phyloP scores from a whole-genome alignment of 2,888 invertebrate species.

The Cephalotes varians region DNA sequence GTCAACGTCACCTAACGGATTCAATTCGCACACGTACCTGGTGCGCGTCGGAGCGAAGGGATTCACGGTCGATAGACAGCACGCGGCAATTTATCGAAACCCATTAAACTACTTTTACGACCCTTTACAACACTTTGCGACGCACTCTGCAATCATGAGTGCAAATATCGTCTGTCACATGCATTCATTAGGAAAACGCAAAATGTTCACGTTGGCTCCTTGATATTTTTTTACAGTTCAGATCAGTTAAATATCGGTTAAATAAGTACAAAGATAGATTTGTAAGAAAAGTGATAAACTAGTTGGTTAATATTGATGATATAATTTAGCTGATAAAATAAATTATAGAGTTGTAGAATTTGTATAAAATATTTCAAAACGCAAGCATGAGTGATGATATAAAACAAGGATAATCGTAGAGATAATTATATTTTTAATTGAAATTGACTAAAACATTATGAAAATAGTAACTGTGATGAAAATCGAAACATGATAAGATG shows the following conservation, averaged over 20 bases:
- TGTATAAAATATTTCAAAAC: neutral
- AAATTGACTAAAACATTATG: neutral
- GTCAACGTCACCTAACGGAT: constrained; percentile 18
- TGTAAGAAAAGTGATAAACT: neutral
- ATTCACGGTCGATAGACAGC: constrained; percentile 33
- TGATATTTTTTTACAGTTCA: neutral
- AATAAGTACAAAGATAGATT: neutral
- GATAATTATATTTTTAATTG: neutral
- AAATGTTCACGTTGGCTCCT: neutral
- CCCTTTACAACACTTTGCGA: constrained; percentile 26
- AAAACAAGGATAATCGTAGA: neutral
- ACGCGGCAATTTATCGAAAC: constrained; percentile 54
- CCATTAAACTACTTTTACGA: constrained; percentile 50
- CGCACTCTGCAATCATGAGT: neutral
- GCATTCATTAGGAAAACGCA: constrained; percentile 17
- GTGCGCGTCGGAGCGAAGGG: neutral
- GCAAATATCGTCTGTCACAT: constrained; percentile 15
- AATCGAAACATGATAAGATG: neutral
- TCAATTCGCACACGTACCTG: neutral
- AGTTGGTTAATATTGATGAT: neutral
- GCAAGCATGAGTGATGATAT: neutral
- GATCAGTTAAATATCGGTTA: neutral
- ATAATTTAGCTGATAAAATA: neutral
- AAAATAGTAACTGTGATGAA: neutral
- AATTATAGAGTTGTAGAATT: neutral